These are phyloP conservation scores for Himalopsyche kuldschensis DNA, from an alignment of 2,888 invertebrate genomes.

Conservation along the genomic window DNA sequence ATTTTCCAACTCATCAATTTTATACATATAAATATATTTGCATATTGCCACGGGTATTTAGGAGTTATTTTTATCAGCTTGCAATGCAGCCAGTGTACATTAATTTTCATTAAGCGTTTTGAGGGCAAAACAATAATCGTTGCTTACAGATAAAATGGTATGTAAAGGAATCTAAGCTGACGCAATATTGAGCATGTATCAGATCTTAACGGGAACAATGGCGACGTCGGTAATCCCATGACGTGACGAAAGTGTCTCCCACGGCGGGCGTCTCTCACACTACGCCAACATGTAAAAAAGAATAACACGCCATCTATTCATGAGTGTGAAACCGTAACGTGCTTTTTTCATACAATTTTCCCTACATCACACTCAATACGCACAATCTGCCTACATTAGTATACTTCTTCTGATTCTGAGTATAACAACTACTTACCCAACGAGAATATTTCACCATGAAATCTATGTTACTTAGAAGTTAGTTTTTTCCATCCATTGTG, in stretches of 20 bases:
- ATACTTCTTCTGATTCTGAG: not conserved
- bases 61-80: too few relatives aligned
- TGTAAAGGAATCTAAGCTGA: not conserved
- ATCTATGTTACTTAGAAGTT: too few relatives aligned
- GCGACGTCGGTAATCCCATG: not conserved
- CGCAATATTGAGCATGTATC: not conserved
- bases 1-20: too few relatives aligned
- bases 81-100: not conserved
- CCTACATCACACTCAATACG: not conserved
- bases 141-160: not conserved
- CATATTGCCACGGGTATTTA: too few relatives aligned
- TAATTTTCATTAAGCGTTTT: not conserved
- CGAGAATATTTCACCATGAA: not conserved
- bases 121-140: not conserved
- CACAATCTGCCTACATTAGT: not conserved
- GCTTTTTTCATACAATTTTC: not conserved
- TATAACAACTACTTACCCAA: not conserved
- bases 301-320: constrained; percentile 27
- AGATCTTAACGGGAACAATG: not conserved
- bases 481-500: too few relatives aligned
- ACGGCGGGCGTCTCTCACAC: constrained; percentile 8
- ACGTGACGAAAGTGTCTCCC: constrained; percentile 19
- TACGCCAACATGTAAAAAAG: constrained; percentile 20
- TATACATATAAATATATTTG: too few relatives aligned
- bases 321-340: constrained; percentile 32